Evolutionary conservation across 2,888 invertebrate genomes (phyloP).

Genomic region (Rhamnusium bicolor): DNA sequence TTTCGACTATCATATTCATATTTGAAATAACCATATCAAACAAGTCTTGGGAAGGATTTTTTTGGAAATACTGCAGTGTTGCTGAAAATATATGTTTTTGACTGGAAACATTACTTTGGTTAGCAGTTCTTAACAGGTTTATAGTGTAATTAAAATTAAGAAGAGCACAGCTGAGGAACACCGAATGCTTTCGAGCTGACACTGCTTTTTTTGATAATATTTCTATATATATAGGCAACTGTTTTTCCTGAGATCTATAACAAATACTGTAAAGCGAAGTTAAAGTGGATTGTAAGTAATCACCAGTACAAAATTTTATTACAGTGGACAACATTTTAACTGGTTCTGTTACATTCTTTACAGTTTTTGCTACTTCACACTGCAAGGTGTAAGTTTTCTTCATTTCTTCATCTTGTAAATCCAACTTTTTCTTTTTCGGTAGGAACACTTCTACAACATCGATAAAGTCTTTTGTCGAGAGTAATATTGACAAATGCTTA

Average conservation of each 20-base stretch:
- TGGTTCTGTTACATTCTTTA: constrained; percentile 41
- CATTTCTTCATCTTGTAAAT: constrained; percentile 43
- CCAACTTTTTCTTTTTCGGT: constrained; percentile 48
- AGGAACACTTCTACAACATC: constrained; percentile 39
- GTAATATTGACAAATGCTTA: constrained; percentile 35
- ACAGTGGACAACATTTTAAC: constrained; percentile 43
- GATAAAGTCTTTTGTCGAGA: constrained; percentile 47
- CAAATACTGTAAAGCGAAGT: constrained; percentile 49
- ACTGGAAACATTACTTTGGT: constrained; percentile 41
- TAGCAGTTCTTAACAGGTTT: constrained; percentile 30
- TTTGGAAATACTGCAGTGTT: constrained; percentile 51
- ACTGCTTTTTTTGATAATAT: constrained; percentile 47
- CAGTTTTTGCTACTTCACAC: constrained; percentile 38
- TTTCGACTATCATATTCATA: constrained; percentile 46
- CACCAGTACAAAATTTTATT: constrained; percentile 50
- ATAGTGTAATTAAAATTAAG: constrained; percentile 39
- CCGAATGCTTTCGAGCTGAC: constrained; percentile 54
- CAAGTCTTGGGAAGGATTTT: constrained; percentile 46
- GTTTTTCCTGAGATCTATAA: constrained; percentile 49
- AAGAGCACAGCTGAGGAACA: constrained; percentile 48
- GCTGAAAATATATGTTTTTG: constrained; percentile 50
- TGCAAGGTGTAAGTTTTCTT: constrained; percentile 47
- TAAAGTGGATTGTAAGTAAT: constrained; percentile 51
- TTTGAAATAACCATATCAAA: constrained; percentile 42
- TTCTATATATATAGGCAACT: constrained; percentile 40